These are phyloP conservation scores for Pandion haliaetus DNA, from an alignment of 2,113 vertebrate species.

Conservation along the genomic window DNA sequence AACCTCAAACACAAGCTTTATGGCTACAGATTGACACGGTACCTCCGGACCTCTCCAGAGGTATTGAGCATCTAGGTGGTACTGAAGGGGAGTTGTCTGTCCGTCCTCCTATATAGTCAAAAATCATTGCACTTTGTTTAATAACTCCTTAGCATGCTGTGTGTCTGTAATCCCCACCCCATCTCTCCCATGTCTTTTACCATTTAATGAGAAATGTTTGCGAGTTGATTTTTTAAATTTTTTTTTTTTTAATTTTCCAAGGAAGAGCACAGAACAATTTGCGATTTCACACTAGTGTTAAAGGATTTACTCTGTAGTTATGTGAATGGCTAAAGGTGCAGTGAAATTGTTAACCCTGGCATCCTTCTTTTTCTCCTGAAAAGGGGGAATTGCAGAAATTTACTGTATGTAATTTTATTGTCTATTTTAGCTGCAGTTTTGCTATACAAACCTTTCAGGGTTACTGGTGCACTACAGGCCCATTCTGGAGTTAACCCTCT, in stretches of 20 bases:
- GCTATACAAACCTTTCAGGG: neutral
- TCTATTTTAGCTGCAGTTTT: constrained; percentile 21
- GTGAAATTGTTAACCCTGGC: constrained; percentile 28
- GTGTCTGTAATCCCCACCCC: constrained; percentile 21
- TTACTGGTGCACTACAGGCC: neutral
- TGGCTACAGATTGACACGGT: neutral
- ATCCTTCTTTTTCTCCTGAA: neutral
- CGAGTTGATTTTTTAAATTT: neutral
- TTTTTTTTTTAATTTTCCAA: constrained; percentile 8
- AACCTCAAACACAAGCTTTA: neutral
- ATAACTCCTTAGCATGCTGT: constrained; percentile 23
- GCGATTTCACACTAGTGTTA: constrained; percentile 33
- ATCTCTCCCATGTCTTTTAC: constrained; percentile 9
- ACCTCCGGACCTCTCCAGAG: neutral
- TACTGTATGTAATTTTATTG: constrained; percentile 1
- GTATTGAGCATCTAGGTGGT: neutral
- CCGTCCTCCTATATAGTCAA: constrained; percentile 23
- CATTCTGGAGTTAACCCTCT: neutral
- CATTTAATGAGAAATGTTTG: constrained; percentile 42
- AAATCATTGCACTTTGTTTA: constrained; percentile 62
- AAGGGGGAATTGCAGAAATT: neutral
- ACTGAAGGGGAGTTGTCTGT: constrained; percentile 11
- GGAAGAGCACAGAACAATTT: constrained; percentile 68
- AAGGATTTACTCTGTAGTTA: constrained; percentile 55
- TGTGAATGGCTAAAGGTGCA: constrained; percentile 32